Evolutionary conservation across 2,797 vertebrate genomes (phyloP).

Genomic region (Ptychobarbus kaznakovi): DNA sequence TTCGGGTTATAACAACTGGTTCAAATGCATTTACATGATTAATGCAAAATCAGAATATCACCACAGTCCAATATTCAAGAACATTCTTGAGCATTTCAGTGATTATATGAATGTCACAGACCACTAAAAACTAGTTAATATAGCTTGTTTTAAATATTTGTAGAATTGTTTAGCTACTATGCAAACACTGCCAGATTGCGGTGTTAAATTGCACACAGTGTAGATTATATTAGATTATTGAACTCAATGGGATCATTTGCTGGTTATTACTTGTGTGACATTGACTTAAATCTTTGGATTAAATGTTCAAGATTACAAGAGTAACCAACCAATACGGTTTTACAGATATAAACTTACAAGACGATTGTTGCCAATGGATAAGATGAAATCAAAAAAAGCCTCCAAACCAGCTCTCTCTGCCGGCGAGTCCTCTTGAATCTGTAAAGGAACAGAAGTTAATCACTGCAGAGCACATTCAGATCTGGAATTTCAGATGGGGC

Average conservation of each 20-base stretch:
- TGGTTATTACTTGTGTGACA: background rate
- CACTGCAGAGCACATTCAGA: background rate
- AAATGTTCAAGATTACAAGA: background rate
- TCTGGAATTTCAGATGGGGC: background rate
- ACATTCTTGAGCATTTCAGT: background rate
- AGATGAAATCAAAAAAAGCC: slow-evolving; percentile 96
- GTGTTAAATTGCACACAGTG: background rate
- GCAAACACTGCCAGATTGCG: background rate
- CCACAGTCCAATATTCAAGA: background rate
- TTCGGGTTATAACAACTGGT: background rate
- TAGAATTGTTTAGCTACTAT: background rate
- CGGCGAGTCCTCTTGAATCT: slow-evolving; percentile 95
- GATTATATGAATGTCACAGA: background rate
- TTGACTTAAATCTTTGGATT: background rate
- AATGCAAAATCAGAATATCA: background rate
- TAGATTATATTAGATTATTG: background rate
- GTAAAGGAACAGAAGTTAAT: slow-evolving; percentile 50
- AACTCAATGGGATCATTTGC: background rate
- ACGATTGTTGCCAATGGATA: slow-evolving; percentile 90
- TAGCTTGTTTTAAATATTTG: background rate
- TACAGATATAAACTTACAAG: slow-evolving; percentile 81
- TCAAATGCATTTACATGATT: background rate
- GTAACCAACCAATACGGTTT: background rate
- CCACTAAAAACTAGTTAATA: background rate
- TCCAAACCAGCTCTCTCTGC: slow-evolving; percentile 90